Percentiles rank a stretch among this genome's conserved stretches.
Conservation (phyloP, 1,140 invertebrate species). For the Pseudoatta argentina region DNA sequence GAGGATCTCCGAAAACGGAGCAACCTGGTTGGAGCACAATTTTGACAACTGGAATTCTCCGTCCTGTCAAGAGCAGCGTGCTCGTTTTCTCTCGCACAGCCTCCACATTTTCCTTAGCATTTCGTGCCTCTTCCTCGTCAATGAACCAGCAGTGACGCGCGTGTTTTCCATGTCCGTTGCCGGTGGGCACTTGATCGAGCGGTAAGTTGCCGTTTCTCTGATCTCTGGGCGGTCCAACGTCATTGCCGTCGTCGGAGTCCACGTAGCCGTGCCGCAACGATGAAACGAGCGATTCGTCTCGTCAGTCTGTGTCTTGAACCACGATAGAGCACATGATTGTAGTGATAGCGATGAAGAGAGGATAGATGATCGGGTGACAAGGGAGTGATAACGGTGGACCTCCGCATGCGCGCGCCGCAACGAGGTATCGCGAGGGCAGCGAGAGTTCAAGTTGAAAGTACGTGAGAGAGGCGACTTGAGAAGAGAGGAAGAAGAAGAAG, state of each 20-base stretch:
- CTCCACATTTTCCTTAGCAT: constrained; percentile 8
- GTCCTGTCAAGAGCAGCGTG: constrained; percentile 41
- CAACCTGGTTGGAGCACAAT: neutral
- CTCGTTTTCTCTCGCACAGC: neutral
- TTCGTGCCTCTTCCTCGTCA: constrained; percentile 20
- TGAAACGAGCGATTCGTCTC: constrained; percentile 9
- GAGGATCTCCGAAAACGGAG: neutral
- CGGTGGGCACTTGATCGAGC: constrained; percentile 8
- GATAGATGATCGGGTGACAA: constrained; percentile 12
- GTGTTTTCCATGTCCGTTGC: constrained; percentile 50
- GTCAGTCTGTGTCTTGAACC: neutral
- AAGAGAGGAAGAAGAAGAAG: neutral
- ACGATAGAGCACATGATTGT: neutral
- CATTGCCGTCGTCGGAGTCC: neutral
- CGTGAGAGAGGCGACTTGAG: neutral
- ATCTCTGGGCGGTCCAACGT: neutral
- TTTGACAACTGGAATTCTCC: constrained; percentile 15
- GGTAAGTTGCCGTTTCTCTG: neutral
- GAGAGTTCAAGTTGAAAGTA: constrained; percentile 33
- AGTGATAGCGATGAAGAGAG: constrained; percentile 4
- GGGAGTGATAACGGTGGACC: constrained; percentile 35
- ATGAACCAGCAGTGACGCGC: constrained; percentile 31
- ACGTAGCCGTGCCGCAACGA: neutral
- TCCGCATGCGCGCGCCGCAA: constrained; percentile 21
- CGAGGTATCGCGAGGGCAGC: constrained; percentile 20